These are phyloP conservation scores for Onychorhynchus coronatus DNA, from an alignment of 2,113 vertebrate species.

Conservation along the genomic window DNA sequence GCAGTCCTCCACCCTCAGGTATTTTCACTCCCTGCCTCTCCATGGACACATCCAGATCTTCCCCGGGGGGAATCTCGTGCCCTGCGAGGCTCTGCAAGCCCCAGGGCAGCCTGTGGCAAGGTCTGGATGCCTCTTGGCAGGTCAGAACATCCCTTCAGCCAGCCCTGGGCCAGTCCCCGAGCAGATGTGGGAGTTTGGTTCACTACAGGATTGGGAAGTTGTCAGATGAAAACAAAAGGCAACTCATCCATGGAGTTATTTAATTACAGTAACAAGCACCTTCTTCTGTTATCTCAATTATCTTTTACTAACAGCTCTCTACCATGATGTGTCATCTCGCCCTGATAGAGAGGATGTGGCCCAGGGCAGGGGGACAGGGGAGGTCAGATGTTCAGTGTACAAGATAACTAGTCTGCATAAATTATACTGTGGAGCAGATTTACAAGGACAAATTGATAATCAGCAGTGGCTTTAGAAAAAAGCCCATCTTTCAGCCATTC, in stretches of 20 bases:
- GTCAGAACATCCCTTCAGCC: not conserved
- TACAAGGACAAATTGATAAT: not conserved
- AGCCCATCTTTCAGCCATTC: not conserved
- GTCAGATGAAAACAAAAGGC: not conserved
- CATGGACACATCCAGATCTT: not conserved
- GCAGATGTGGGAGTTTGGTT: not conserved
- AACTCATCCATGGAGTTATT: not conserved
- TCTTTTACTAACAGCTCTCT: not conserved
- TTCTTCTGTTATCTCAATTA: not conserved
- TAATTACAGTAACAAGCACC: not conserved
- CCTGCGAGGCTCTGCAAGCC: not conserved
- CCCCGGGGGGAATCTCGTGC: fast-evolving
- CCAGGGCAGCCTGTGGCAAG: not conserved
- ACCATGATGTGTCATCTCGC: not conserved
- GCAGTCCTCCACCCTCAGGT: not conserved
- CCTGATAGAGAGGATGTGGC: constrained; percentile 16
- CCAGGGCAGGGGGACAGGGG: not conserved
- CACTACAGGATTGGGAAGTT: not conserved
- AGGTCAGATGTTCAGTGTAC: not conserved
- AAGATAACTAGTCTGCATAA: not conserved
- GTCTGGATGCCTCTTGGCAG: not conserved
- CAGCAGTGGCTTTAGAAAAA: not conserved
- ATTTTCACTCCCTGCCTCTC: not conserved
- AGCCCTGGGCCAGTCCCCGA: too few species aligned
- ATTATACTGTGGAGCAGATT: not conserved